These are phyloP conservation scores for Pantala flavescens DNA, from an alignment of 1,140 invertebrate genomes.

Conservation along the genomic window DNA sequence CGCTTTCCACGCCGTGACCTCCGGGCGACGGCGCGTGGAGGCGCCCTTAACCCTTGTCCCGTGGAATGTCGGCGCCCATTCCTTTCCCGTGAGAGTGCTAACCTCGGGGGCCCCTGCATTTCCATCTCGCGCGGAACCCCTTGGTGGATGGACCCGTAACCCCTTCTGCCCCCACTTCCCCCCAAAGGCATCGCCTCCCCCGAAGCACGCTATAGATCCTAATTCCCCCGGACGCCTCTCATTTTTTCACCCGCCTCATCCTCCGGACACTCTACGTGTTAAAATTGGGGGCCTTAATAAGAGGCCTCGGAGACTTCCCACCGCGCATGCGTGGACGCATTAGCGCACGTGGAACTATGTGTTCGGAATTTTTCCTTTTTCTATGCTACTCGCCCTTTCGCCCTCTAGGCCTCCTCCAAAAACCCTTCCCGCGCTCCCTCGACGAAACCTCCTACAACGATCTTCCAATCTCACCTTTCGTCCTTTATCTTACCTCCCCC, in stretches of 20 bases:
- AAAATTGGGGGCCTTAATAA: not conserved
- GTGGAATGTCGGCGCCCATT: not conserved
- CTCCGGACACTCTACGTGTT: not conserved
- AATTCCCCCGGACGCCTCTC: not conserved
- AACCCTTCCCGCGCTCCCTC: no score
- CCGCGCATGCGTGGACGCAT: not conserved
- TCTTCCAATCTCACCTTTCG: no score
- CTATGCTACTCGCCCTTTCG: not conserved
- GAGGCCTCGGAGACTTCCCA: not conserved
- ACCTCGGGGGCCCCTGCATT: not conserved
- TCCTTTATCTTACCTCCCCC: no score
- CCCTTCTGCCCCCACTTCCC: not conserved
- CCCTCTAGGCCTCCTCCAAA: not conserved
- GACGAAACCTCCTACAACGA: no score
- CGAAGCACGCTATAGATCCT: not conserved
- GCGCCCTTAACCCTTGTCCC: slow-evolving; percentile 1
- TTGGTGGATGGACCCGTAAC: no score
- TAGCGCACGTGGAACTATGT: not conserved
- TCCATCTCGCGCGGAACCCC: not conserved
- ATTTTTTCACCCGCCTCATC: not conserved
- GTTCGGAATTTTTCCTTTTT: not conserved
- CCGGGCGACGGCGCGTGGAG: not conserved
- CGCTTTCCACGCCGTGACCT: slow-evolving; percentile 1
- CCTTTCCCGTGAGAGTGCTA: not conserved
- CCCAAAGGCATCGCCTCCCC: not conserved